phyloP scores from a whole-genome alignment of 2,113 vertebrate genomes.

The Tetraodon nigroviridis region DNA sequence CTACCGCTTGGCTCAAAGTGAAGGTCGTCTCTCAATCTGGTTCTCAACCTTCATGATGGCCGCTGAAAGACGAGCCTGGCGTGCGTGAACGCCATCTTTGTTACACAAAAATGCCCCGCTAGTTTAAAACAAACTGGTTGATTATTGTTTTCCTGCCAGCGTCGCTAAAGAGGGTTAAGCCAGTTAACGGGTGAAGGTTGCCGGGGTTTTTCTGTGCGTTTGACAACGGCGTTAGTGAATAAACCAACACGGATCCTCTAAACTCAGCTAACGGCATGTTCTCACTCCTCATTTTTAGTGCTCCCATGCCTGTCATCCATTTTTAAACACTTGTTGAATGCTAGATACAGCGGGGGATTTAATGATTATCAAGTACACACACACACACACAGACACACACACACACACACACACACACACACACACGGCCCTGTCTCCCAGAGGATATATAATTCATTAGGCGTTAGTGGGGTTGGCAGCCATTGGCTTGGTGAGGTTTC shows the following conservation, averaged over 20 bases:
- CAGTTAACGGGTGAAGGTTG: constrained; percentile 8
- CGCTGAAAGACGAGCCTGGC: too few relatives aligned
- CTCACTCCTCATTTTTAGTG: not conserved
- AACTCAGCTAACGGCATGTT: constrained; percentile 11
- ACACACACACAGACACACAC: constrained; percentile 7
- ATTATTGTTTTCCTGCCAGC: constrained; percentile 31
- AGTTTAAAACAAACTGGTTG: constrained; percentile 10
- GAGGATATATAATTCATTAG: constrained; percentile 59
- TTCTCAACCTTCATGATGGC: too few relatives aligned
- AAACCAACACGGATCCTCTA: constrained; percentile 29
- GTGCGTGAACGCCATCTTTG: too few relatives aligned
- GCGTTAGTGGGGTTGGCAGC: constrained; percentile 48
- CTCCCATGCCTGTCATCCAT: constrained; percentile 25
- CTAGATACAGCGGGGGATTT: constrained; percentile 24
- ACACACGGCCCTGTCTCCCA: constrained; percentile 15
- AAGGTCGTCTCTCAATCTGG: too few relatives aligned
- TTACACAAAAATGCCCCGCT: too few relatives aligned
- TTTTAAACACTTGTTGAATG: constrained; percentile 52
- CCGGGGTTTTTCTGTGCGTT: constrained; percentile 13
- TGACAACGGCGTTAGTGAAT: constrained; percentile 17
- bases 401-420: constrained; percentile 5
- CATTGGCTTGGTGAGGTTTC: constrained; percentile 37
- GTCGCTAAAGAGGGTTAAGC: constrained; percentile 30
- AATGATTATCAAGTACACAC: constrained; percentile 35
- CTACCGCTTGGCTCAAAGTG: too few relatives aligned